Conservation (phyloP, 2,888 invertebrate species). For the Tetheella fluctuosa region DNA sequence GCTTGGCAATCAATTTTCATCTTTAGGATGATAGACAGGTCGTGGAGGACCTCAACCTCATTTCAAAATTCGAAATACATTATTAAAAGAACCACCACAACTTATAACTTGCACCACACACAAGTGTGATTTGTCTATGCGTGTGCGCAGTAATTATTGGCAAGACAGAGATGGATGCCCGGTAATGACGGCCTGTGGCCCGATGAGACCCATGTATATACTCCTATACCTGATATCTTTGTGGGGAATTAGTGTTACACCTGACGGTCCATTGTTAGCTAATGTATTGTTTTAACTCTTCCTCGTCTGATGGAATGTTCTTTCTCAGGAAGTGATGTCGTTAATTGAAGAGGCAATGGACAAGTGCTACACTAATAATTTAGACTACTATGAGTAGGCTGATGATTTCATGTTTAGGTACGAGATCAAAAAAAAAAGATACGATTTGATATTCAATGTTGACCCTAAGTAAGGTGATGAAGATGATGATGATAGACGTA, state of each 20-base stretch:
- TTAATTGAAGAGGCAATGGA: neutral
- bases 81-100: neutral
- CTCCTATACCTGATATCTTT: neutral
- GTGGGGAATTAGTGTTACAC: neutral
- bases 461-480: too few species aligned
- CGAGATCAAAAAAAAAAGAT: too few species aligned
- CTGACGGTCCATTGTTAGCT: neutral
- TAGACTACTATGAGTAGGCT: neutral
- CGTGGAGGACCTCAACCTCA: too few species aligned
- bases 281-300: neutral
- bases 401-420: too few species aligned
- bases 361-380: neutral
- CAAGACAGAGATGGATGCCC: slow-evolving; percentile 67
- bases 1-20: too few species aligned
- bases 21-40: too few species aligned
- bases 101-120: slow-evolving; percentile 33
- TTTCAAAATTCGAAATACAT: neutral
- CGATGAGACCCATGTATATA: slow-evolving; percentile 2
- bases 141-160: slow-evolving; percentile 63
- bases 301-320: neutral
- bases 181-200: slow-evolving; percentile 48
- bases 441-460: too few species aligned
- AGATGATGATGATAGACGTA: too few species aligned
- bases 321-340: neutral
- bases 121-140: slow-evolving; percentile 59